These are phyloP conservation scores for Melanaphis sacchari DNA, from an alignment of 1,140 invertebrate genomes.

Conservation along the genomic window DNA sequence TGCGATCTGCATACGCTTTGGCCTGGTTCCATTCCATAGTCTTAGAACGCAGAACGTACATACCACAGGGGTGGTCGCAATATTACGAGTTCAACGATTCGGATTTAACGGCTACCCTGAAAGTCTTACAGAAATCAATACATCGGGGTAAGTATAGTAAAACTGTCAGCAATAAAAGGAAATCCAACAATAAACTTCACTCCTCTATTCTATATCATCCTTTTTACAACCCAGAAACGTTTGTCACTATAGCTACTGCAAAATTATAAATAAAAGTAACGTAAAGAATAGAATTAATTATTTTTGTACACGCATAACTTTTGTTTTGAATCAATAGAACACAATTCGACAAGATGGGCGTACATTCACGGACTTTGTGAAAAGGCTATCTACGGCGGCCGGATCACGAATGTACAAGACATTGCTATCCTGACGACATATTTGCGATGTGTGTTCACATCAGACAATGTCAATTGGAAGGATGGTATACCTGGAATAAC, in stretches of 20 bases:
- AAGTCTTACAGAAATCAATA: slow-evolving; percentile 72
- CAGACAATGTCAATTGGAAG: slow-evolving; percentile 68
- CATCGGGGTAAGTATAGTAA: slow-evolving; percentile 58
- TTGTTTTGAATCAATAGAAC: not conserved
- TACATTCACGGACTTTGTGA: slow-evolving; percentile 82
- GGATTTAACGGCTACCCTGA: slow-evolving; percentile 80
- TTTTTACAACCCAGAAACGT: not conserved
- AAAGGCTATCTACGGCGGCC: slow-evolving; percentile 86
- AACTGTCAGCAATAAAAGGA: not conserved
- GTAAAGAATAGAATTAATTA: not conserved
- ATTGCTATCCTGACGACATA: slow-evolving; percentile 77
- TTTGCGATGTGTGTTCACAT: slow-evolving; percentile 75
- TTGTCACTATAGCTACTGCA: not conserved
- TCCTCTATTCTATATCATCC: not conserved
- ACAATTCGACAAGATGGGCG: slow-evolving; percentile 72
- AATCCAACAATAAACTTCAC: not conserved
- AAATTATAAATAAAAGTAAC: not conserved
- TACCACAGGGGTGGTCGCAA: slow-evolving; percentile 87
- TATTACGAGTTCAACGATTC: slow-evolving; percentile 90
- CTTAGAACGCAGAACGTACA: slow-evolving; percentile 86
- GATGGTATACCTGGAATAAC: slow-evolving; percentile 60
- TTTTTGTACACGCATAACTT: not conserved
- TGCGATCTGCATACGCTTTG: slow-evolving; percentile 72
- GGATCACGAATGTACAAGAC: slow-evolving; percentile 85
- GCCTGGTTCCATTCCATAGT: slow-evolving; percentile 86